phyloP scores from a whole-genome alignment of 2,113 vertebrate genomes.

The Strigops habroptila region DNA sequence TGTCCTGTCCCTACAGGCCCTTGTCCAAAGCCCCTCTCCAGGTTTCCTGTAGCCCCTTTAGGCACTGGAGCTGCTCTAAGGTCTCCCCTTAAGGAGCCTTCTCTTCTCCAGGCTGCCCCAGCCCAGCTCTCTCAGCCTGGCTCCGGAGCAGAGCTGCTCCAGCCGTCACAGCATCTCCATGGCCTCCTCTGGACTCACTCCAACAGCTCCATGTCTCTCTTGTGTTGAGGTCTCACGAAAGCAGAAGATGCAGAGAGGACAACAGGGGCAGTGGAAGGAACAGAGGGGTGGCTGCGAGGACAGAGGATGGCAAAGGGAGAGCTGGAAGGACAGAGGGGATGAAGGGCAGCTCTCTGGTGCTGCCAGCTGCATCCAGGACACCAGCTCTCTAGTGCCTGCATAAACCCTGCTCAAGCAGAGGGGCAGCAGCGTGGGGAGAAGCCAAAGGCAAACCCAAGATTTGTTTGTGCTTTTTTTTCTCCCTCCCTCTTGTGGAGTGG shows the following conservation, averaged over 20 bases:
- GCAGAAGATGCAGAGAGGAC: background rate
- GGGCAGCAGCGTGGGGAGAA: background rate
- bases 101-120: too few relatives aligned
- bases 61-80: too few relatives aligned
- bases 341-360: background rate
- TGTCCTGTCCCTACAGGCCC: too few relatives aligned
- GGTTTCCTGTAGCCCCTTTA: too few relatives aligned
- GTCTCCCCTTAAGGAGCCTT: too few relatives aligned
- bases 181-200: background rate
- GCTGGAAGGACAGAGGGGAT: background rate
- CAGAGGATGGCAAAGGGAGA: background rate
- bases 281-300: rapidly evolving
- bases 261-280: background rate
- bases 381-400: background rate
- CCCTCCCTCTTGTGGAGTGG: rapidly evolving
- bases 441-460: background rate
- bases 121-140: background rate
- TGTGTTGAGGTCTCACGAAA: background rate
- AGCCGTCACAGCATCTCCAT: background rate
- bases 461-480: background rate
- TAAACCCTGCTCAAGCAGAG: background rate
- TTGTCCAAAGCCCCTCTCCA: too few relatives aligned
- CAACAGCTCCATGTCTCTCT: background rate
- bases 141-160: background rate
- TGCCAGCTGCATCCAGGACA: background rate